These are phyloP conservation scores for Heloderma charlesbogerti DNA, from an alignment of 2,113 vertebrate species.

Conservation along the genomic window DNA sequence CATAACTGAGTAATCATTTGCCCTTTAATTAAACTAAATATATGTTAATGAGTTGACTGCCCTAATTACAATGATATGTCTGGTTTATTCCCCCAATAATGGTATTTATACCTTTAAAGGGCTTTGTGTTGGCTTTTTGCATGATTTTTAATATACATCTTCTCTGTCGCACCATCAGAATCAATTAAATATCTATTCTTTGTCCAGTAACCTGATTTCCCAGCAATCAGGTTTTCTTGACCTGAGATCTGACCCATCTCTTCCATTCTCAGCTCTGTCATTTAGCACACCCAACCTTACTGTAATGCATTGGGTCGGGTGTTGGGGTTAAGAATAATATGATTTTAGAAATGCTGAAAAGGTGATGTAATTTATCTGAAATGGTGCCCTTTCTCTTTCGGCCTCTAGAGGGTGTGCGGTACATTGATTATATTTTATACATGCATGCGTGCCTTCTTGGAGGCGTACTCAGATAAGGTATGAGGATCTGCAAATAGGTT, in stretches of 20 bases:
- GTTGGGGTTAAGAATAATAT: not conserved
- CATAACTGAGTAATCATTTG: not conserved
- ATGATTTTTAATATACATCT: not conserved
- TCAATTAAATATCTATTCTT: not conserved
- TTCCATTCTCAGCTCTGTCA: not conserved
- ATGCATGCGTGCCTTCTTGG: not conserved
- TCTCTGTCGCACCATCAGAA: not conserved
- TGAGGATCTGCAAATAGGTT: not conserved
- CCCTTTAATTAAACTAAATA: not conserved
- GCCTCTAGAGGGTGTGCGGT: slow-evolving; percentile 18
- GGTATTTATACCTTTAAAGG: not conserved
- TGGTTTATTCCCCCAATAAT: not conserved
- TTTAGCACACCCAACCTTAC: not conserved
- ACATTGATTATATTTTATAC: not conserved
- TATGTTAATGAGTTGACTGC: not conserved
- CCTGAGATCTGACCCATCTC: not conserved
- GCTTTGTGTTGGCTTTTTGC: not conserved
- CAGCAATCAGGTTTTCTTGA: not conserved
- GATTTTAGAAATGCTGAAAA: not conserved
- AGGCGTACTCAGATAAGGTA: too few species aligned
- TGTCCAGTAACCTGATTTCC: not conserved
- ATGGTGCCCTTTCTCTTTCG: not conserved
- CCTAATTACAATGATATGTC: not conserved
- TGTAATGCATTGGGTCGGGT: not conserved
- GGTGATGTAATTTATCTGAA: not conserved